Evolutionary conservation across 2,888 invertebrate genomes (phyloP).

Genomic region (Rhaphigaster nebulosa): DNA sequence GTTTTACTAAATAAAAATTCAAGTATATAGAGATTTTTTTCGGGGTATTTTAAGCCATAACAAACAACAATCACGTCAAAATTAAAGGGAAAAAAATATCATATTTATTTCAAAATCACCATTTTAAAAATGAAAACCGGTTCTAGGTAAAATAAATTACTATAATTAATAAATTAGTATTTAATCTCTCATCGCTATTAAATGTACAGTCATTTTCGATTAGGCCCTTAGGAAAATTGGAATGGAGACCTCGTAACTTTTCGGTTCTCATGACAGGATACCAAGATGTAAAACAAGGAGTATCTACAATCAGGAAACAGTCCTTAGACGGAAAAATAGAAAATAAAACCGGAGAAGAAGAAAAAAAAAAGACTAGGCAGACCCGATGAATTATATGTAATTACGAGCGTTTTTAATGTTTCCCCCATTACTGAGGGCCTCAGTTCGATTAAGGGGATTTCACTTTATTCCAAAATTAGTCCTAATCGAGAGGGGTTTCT

Average conservation of each 20-base stretch:
- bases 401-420: slow-evolving; percentile 53
- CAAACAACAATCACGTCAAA: too few relatives aligned
- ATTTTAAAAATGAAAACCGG: too few relatives aligned
- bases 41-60: too few relatives aligned
- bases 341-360: neutral
- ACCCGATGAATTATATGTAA: slow-evolving; percentile 51
- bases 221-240: neutral
- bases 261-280: neutral
- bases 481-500: slow-evolving; percentile 10
- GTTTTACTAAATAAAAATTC: too few relatives aligned
- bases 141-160: too few relatives aligned
- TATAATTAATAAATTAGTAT: too few relatives aligned
- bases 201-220: too few relatives aligned
- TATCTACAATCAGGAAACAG: neutral
- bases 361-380: slow-evolving; percentile 18
- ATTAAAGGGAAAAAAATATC: too few relatives aligned
- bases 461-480: slow-evolving; percentile 53
- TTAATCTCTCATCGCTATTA: too few relatives aligned
- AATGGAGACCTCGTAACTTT: neutral
- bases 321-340: neutral
- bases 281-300: neutral
- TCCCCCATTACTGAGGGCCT: slow-evolving; percentile 49
- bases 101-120: too few relatives aligned
- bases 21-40: too few relatives aligned
- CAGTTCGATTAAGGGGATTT: slow-evolving; percentile 45